phyloP scores from a whole-genome alignment of 64 coral and sea anemone species.

The Acropora yongei region DNA sequence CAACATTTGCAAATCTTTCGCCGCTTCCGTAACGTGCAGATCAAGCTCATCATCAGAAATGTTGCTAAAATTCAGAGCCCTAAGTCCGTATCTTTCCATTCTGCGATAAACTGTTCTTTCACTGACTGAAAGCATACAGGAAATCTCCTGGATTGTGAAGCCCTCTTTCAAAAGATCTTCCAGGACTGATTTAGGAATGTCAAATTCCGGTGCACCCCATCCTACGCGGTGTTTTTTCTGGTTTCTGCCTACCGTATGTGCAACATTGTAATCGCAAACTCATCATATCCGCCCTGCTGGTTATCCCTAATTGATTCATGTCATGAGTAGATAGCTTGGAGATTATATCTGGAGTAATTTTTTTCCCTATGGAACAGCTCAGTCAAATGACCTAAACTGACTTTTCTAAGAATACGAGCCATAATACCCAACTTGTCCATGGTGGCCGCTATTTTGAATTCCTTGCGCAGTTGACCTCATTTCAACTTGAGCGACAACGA shows the following conservation, averaged over 20 bases:
- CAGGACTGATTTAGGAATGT: conserved; percentile 2
- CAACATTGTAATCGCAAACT: conserved; percentile 58
- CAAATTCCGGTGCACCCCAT: conserved; percentile 60
- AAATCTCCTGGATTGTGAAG: conserved; percentile 50
- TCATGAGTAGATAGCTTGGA: conserved; percentile 36
- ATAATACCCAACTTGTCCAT: background rate
- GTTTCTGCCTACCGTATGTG: conserved; percentile 30
- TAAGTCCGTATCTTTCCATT: conserved; percentile 38
- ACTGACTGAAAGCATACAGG: conserved; percentile 53
- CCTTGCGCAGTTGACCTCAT: too few relatives aligned
- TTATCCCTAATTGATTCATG: conserved; percentile 58
- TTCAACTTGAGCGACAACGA: too few relatives aligned
- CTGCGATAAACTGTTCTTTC: conserved; percentile 67
- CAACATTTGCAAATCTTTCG: conserved; percentile 54
- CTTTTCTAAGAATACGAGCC: background rate
- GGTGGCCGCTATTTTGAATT: background rate
- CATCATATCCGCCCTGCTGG: conserved; percentile 58
- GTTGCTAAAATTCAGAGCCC: conserved; percentile 32
- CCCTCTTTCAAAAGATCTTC: conserved; percentile 55
- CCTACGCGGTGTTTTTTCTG: background rate
- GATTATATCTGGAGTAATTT: conserved; percentile 60
- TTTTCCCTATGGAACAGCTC: conserved; percentile 32
- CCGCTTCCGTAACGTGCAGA: conserved; percentile 1
- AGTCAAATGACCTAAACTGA: conserved; percentile 2
- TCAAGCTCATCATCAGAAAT: conserved; percentile 74